Evolutionary conservation across 2,888 invertebrate genomes (phyloP).

Genomic region (Alentia gelatinosa): DNA sequence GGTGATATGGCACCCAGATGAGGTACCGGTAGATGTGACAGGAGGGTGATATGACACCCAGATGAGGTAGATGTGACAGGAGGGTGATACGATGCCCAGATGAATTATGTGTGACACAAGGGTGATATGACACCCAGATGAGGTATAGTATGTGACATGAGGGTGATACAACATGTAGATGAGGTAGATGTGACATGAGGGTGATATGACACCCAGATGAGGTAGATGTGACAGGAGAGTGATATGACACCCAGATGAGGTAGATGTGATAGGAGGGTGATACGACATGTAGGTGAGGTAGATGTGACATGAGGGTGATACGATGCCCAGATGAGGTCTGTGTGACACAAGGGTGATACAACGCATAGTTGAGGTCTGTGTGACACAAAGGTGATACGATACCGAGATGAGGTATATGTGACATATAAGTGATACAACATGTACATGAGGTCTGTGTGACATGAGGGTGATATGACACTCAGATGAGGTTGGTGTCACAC

Average conservation of each 20-base stretch:
- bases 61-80: background rate
- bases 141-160: too few species aligned
- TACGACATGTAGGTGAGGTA: background rate
- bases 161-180: too few species aligned
- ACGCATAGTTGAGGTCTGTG: background rate
- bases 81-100: background rate
- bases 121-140: too few species aligned
- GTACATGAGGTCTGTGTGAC: too few species aligned
- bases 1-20: background rate
- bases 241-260: background rate
- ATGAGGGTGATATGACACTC: too few species aligned
- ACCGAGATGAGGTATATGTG: background rate
- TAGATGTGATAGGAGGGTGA: background rate
- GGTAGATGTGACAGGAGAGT: background rate
- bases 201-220: background rate
- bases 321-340: too few species aligned
- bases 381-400: background rate
- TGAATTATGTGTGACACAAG: too few species aligned
- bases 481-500: too few species aligned
- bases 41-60: background rate
- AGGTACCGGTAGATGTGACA: background rate
- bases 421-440: background rate
- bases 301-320: background rate
- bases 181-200: too few species aligned
- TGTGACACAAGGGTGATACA: background rate